Evolutionary conservation across 2,888 invertebrate genomes (phyloP), one percentile per base, ranked within the genome.

Genomic region (Odontocerum albicorne): DNA sequence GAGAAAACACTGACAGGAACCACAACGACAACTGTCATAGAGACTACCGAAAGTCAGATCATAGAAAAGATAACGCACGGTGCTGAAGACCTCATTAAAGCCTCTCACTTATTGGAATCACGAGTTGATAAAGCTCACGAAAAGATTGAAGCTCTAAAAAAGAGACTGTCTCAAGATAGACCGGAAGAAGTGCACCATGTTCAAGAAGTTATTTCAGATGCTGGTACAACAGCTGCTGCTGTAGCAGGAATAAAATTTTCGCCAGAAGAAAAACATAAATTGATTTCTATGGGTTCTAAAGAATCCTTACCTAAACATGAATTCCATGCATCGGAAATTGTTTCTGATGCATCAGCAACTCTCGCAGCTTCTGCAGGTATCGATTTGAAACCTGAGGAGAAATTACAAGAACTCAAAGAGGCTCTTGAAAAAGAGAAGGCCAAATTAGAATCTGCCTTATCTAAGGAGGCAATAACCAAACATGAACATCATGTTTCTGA

Each of bases 361-460:
- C 36, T 59, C 8, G 59, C 59, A 1, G 59, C 55, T 7, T 39
- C 55, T 3, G 49, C 33, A 10, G 59, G 59, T 13, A 43, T 59
- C 3, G 49, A 49, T 10, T 38, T 50, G 10, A 43, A 43, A 27
- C 47, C 55, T n/a, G 47, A 45, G 31, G 43, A 35, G 32, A 21
- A 19, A 13, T 38, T 10, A 12, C 2, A 6, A 12, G n/a, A 22
- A 7, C 47, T 21, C 15, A 47, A 20, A 36, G 21, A 33, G 22
- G 10, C 13, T 38, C 13, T 13, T 15, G 16, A 4, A 38, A n/a
- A n/a, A n/a, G 22, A 22, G 4, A 10, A 10, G 2, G 10, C 15
- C 4, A 22, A 38, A 49, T 38, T n/a, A 19, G 15, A 22, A n/a
- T 1, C 3, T 3, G 21, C 19, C 2, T 27, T 7, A 33, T 27